Base-by-base conservation (phyloP, 1,140 invertebrate genomes). In the Drosophila orena region DNA sequence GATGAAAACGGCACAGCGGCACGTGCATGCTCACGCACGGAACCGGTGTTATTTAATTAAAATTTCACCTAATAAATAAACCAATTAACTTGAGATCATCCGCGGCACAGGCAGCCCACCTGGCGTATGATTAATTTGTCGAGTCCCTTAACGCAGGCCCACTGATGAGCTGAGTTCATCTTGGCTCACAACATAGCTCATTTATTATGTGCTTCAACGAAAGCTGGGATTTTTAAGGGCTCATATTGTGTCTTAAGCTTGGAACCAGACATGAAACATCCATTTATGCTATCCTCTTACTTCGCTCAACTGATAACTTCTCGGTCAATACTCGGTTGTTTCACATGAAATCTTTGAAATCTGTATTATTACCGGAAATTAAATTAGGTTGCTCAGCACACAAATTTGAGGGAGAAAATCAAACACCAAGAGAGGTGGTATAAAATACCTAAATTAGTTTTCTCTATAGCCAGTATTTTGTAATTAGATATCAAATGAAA, bases 111-210 rank as follows among this genome's bases (percentile, higher is more conserved):
- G 12, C 52, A 43, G 38, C 47, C 44, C 83, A 86, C 81, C 83
- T 88, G 81, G 83, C 83, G 66, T 79, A 88, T 86, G 83, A 86
- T 83, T 88, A 88, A 88, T 88, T 58, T 58, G 58, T 50, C 8
- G 47, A 75, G 37, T 37, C 11, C 52, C 8, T 44, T 37, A 37
- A 20, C 27, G 34, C 12, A 49, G 0, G 27, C 35, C 27, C 55
- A 74, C 56, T 69, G 27, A 70, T 27, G 50, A 24, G 50, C 52
- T 35, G 40, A 22, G 17, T 56, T 34, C 14, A 8, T 14, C 14
- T 64, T 17, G 30, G 30, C 30, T 30, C 4, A 7, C 1, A 10
- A 22, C 17, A 34, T 17, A 34, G 24, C 24, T 57, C 30, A 70
- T 70, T 70, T 70, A 47, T 70, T 54, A 69, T 24, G 30, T 14